Base-by-base conservation (phyloP, 1,140 invertebrate species). In the Drosophila arawakana region DNA sequence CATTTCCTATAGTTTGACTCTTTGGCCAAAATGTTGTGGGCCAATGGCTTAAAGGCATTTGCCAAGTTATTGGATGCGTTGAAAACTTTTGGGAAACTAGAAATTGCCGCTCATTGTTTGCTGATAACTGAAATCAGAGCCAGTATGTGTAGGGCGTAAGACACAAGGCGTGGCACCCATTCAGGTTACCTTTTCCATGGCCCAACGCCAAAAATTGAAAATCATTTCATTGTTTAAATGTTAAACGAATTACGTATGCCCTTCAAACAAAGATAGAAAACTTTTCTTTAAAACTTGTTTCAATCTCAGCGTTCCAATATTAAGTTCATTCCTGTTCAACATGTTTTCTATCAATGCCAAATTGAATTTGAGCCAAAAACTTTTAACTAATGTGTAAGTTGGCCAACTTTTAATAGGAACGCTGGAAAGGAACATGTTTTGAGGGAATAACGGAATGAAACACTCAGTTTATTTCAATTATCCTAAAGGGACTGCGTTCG, bases 51-150 rank as follows among this genome's bases (percentile, higher is more conserved):
- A n/a, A 10, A 11, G 54, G 41, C 63, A 34, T 61, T 55, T 7
- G 41, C 41, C 30, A 62, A 71, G 54, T 76, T 71, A 41, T 43
- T 59, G 10, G 15, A 18, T 55, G 18, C 39, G 43, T 58, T 49
- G 47, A 34, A 67, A 83, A 83, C 47, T 79, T 83, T 69, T 62
- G 55, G 35, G 21, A 74, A 75, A 75, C 73, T 67, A 63, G 67
- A 73, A 85, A 86, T 81, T 76, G 68, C 65, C 52, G 59, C 46
- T 84, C 50, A 76, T 86, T 85, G 82, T 85, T 85, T 72, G 54
- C 52, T 55, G 46, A 85, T 78, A 85, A 78, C 54, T 59, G 68
- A 83, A 81, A 85, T 54, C 77, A 66, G 73, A 65, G 59, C 55
- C 37, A 37, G 25, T 18, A 37, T 10, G n/a, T 30, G 25, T 8